Evolutionary conservation across 2,113 vertebrate genomes (phyloP).

Genomic region (Sceloporus tristichus): DNA sequence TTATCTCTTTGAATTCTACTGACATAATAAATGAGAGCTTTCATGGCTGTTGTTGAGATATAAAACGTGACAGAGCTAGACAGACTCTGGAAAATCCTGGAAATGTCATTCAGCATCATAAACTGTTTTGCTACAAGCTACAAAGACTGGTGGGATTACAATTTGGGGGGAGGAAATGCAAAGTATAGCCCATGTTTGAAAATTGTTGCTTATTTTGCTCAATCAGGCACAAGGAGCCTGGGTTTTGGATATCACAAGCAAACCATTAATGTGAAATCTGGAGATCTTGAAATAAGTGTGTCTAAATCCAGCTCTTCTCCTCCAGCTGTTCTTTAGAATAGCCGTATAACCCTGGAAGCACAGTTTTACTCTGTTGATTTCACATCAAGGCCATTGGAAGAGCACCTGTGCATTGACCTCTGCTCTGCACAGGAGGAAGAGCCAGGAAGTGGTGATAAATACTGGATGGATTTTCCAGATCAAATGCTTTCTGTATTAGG

Average conservation of each 20-base stretch:
- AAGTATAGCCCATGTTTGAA: conserved; percentile 32
- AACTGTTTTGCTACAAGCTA: conserved; percentile 8
- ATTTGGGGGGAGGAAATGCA: conserved; percentile 27
- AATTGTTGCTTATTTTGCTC: conserved; percentile 47
- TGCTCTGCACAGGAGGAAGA: conserved; percentile 12
- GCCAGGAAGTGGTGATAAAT: neutral
- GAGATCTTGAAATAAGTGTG: neutral
- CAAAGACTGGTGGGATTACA: conserved; percentile 29
- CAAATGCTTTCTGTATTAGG: neutral
- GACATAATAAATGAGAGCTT: neutral
- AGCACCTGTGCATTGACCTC: conserved; percentile 11
- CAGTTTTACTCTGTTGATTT: fast-evolving
- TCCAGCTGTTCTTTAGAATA: neutral
- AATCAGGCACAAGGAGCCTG: conserved; percentile 43
- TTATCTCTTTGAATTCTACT: too few species aligned
- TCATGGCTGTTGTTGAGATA: conserved; percentile 49
- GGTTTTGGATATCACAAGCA: conserved; percentile 28
- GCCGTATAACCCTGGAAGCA: neutral
- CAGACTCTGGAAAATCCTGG: conserved; percentile 50
- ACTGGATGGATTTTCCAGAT: conserved; percentile 21
- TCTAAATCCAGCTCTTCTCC: neutral
- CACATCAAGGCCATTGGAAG: neutral
- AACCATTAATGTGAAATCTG: conserved; percentile 37
- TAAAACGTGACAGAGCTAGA: conserved; percentile 62
- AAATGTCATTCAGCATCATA: conserved; percentile 58